Evolutionary conservation across 1,140 invertebrate species (phyloP).

Genomic region (Brachionus calyciflorus): DNA sequence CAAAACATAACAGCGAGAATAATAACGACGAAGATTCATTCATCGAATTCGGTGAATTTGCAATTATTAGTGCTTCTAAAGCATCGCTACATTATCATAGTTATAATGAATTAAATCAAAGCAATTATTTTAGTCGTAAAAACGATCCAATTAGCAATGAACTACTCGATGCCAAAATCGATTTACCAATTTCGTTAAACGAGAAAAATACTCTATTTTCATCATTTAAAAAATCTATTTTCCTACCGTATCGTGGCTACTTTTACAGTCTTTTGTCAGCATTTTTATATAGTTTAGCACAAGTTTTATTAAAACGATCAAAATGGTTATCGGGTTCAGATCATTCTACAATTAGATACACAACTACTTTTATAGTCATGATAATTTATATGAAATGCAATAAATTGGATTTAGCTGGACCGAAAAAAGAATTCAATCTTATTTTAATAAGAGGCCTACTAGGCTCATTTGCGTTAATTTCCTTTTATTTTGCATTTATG

Average conservation of each 20-base stretch:
- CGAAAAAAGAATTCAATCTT: background rate
- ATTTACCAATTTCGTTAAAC: too few species aligned
- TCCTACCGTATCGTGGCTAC: constrained; percentile 15
- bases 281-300: constrained; percentile 29
- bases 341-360: constrained; percentile 26
- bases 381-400: constrained; percentile 19
- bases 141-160: background rate
- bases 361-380: background rate
- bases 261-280: constrained; percentile 8
- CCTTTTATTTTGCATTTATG: constrained; percentile 41
- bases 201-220: background rate
- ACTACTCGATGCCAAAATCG: background rate
- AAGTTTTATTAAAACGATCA: constrained; percentile 11
- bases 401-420: background rate
- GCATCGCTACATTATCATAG: constrained; percentile 19
- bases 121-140: background rate
- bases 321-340: constrained; percentile 15
- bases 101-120: background rate
- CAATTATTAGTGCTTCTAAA: constrained; percentile 8
- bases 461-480: constrained; percentile 23
- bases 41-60: constrained; percentile 24
- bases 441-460: background rate
- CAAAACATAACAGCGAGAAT: background rate
- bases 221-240: background rate
- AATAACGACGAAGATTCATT: constrained; percentile 29